Evolutionary conservation across 1,140 invertebrate genomes (phyloP), one percentile per base, ranked within the genome.

Genomic region (Druon quercuslanigerum): DNA sequence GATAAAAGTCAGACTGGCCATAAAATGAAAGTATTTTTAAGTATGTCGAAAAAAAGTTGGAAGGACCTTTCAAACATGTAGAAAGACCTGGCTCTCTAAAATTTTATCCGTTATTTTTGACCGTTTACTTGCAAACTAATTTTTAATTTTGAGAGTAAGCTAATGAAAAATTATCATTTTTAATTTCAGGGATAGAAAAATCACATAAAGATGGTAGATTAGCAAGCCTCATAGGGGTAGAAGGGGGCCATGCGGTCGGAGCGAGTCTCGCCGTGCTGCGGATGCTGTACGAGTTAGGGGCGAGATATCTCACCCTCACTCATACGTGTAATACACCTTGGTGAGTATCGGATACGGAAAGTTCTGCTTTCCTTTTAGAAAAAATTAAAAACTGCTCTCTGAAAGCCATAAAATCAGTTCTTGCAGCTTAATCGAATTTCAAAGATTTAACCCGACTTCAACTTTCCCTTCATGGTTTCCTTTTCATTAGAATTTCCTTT

Each of bases 251-350:
- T 89, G 94, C 95, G 50, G 95, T 97, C 71, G 96, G 95, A 77
- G 96, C 95, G 86, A 96, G 95, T 80, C 91, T 97, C 20, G 95
- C 95, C 11, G 94, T 96, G 8, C 91, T 97, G 54, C 92, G 96
- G 70, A 95, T 95, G 92, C 95, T 96, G 88, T 97, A 97, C 89
- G 94, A 95, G 75, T 92, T 97, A 25, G 96, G 96, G 12, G 95
- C 96, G 3, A 93, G 96, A 77, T 96, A 96, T 89, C 94, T 97
- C 90, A 97, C 96, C 50, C 92, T 97, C 7, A 97, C 96, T 3
- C 96, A 97, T 90, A 96, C 94, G 78, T 97, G 96, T 92, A 96
- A 97, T 86, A 96, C 96, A 78, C 95, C 96, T 82, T 97, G 96
- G 96, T 95, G 92, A 92, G 90, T 90, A 74, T 87, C 75, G 83